phyloP scores from a whole-genome alignment of 92 coral and sea anemone species.

The Isaurus tuberculatus region DNA sequence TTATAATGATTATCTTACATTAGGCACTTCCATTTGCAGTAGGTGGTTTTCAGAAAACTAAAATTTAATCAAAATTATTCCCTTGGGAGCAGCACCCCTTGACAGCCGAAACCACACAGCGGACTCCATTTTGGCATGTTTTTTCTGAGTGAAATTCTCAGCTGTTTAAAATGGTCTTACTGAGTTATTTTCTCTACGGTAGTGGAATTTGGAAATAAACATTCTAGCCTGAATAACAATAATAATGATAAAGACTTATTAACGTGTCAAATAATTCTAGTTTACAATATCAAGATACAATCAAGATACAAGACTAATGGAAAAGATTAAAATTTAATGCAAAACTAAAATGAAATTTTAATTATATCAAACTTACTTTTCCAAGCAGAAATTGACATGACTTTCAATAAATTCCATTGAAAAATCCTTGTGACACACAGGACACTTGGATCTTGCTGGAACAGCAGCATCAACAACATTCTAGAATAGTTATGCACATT shows the following conservation, averaged over 20 bases:
- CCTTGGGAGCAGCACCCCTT: slow-evolving; percentile 11
- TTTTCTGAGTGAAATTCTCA: neutral
- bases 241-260: neutral
- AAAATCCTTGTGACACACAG: slow-evolving; percentile 18
- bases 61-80: neutral
- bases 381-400: slow-evolving; percentile 5
- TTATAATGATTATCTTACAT: neutral
- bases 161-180: slow-evolving; percentile 10
- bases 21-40: neutral
- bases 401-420: neutral
- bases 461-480: slow-evolving; percentile 19
- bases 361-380: slow-evolving; percentile 10
- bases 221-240: neutral
- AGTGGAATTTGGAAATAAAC: neutral
- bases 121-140: neutral
- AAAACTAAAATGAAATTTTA: neutral
- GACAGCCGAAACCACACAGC: neutral
- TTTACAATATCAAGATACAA: neutral
- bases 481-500: slow-evolving; percentile 1
- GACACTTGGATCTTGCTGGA: slow-evolving; percentile 3
- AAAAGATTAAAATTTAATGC: neutral
- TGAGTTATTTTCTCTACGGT: neutral
- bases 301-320: neutral
- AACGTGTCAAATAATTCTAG: neutral
- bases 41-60: neutral